A percentile compares a stretch with the other conserved stretches of the same genome.
These are phyloP conservation scores for Apteryx mantelli DNA, from an alignment of 2,113 vertebrate genomes.

Conservation along the genomic window DNA sequence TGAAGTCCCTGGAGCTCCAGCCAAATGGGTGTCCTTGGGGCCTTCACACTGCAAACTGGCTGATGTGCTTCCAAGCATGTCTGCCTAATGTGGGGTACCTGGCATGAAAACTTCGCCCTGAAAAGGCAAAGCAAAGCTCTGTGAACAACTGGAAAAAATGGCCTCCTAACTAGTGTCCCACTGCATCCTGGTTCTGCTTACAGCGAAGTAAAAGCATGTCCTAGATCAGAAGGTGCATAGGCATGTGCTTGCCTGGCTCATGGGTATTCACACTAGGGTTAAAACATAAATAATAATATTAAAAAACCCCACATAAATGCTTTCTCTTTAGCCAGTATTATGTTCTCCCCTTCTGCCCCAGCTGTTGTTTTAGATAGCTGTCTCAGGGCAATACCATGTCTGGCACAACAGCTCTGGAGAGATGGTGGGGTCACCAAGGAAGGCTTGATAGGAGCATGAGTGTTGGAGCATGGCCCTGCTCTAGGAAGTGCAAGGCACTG, in stretches of 20 bases:
- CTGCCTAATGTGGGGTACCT: not conserved
- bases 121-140: not conserved
- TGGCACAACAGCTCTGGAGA: too few species aligned
- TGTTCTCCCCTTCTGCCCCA: not conserved
- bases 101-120: not conserved
- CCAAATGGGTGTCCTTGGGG: not conserved
- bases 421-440: too few species aligned
- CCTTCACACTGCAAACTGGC: not conserved
- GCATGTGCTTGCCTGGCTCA: not conserved
- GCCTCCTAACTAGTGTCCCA: not conserved
- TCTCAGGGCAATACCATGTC: too few species aligned
- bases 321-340: not conserved
- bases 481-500: too few species aligned
- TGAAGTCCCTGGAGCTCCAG: not conserved
- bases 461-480: rapidly evolving
- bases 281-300: not conserved
- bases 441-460: not conserved
- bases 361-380: not conserved
- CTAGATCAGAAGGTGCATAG: not conserved
- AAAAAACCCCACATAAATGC: not conserved
- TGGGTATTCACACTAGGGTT: not conserved
- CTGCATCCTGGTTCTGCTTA: not conserved
- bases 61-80: not conserved
- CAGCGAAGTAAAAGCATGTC: too few species aligned
- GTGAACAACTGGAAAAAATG: not conserved